Evolutionary conservation across 2,888 invertebrate genomes (phyloP).

Genomic region (Eulithis prunata): DNA sequence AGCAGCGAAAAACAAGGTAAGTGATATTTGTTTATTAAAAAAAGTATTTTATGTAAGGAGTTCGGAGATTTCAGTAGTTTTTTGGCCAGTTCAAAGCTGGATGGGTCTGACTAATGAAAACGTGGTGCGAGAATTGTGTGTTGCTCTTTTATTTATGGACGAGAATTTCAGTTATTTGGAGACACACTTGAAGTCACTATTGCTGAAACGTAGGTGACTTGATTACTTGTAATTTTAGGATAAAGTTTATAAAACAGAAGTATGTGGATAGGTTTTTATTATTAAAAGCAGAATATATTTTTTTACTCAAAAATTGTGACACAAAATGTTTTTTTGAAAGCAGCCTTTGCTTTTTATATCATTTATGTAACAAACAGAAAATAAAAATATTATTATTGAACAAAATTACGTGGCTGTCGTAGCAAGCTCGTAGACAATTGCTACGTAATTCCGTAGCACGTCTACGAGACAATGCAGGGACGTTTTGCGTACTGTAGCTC

Average conservation of each 20-base stretch:
- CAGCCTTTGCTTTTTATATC: no score
- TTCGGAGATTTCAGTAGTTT: conserved; percentile 9
- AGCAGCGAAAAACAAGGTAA: conserved; percentile 28
- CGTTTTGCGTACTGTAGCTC: neutral
- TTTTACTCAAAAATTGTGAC: no score
- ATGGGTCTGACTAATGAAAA: conserved; percentile 19
- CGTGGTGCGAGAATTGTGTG: conserved; percentile 20
- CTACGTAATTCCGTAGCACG: conserved; percentile 16
- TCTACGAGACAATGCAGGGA: conserved; percentile 15
- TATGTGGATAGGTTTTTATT: no score
- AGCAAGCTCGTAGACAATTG: conserved; percentile 15
- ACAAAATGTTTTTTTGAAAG: no score
- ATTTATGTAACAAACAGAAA: no score
- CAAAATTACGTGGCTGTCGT: neutral
- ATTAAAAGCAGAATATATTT: no score
- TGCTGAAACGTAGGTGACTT: no score
- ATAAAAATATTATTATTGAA: no score
- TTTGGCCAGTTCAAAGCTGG: conserved; percentile 15
- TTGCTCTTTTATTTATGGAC: conserved; percentile 12
- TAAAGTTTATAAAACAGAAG: no score
- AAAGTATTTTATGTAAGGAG: neutral
- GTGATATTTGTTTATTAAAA: conserved; percentile 13
- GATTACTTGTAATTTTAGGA: no score
- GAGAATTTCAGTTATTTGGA: neutral
- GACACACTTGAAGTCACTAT: neutral